Evolutionary conservation across 2,888 invertebrate species (phyloP).

Genomic region (Mellilla xanthometata): DNA sequence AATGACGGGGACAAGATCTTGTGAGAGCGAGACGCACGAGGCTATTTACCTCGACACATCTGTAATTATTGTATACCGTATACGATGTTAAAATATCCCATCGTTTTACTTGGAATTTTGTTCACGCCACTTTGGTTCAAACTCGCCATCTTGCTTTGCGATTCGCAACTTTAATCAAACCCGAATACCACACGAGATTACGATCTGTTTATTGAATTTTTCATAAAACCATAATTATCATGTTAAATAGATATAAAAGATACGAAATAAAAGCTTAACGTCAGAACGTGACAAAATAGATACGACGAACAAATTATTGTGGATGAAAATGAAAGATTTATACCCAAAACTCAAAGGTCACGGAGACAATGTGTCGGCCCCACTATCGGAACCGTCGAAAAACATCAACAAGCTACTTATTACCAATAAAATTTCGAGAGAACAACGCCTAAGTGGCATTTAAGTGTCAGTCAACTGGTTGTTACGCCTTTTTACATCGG

Average conservation of each 20-base stretch:
- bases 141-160: conserved; percentile 42
- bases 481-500: conserved; percentile 57
- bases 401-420: conserved; percentile 68
- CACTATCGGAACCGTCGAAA: conserved; percentile 46
- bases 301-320: conserved; percentile 18
- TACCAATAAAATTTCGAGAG: conserved; percentile 74
- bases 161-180: conserved; percentile 50
- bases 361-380: conserved; percentile 20
- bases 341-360: conserved; percentile 31
- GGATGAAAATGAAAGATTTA: conserved; percentile 17
- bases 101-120: conserved; percentile 60
- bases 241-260: neutral
- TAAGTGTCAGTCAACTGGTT: conserved; percentile 79
- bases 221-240: neutral
- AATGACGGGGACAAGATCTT: conserved; percentile 63
- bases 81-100: conserved; percentile 67
- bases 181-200: neutral
- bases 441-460: conserved; percentile 76
- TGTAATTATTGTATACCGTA: conserved; percentile 73
- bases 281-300: conserved; percentile 9
- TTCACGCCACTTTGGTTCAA: conserved; percentile 45
- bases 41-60: conserved; percentile 75
- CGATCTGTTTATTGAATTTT: neutral
- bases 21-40: conserved; percentile 50
- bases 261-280: neutral